Evolutionary conservation across 2,888 invertebrate genomes (phyloP).

Genomic region (Caradrina kadenii): DNA sequence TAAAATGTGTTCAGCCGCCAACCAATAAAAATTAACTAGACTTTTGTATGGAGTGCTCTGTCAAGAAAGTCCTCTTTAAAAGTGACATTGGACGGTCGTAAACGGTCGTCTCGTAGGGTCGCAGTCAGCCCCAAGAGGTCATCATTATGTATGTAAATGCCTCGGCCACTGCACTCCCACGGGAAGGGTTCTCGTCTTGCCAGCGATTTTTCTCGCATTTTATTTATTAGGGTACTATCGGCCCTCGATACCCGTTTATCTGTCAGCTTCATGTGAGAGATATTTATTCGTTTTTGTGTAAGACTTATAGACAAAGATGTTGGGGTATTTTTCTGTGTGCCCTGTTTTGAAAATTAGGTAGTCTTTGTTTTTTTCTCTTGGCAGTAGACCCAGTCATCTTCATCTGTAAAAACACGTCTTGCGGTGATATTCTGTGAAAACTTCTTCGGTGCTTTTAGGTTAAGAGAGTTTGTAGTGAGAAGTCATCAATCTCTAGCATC

Average conservation of each 20-base stretch:
- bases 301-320: constrained; percentile 30
- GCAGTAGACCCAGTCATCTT: not conserved
- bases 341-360: not conserved
- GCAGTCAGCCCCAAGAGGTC: constrained; percentile 62
- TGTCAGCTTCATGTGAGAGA: constrained; percentile 64
- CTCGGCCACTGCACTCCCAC: constrained; percentile 67
- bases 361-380: not conserved
- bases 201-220: constrained; percentile 76
- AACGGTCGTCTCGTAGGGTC: constrained; percentile 32
- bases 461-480: no score
- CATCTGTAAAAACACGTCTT: no score
- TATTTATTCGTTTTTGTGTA: constrained; percentile 57
- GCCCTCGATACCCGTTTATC: constrained; percentile 64
- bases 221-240: constrained; percentile 75
- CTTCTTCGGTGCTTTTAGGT: no score
- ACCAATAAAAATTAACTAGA: no score
- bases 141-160: constrained; percentile 77
- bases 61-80: constrained; percentile 19
- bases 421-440: no score
- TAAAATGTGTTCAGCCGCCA: no score
- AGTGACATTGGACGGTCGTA: constrained; percentile 46
- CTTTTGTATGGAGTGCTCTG: no score
- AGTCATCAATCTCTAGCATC: no score
- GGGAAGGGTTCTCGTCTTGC: constrained; percentile 69
- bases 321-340: constrained; percentile 1